A percentile compares a stretch with the other conserved stretches of the same genome.
Conservation (phyloP, 2,797 vertebrate species). For the Rhinogobio ventralis region DNA sequence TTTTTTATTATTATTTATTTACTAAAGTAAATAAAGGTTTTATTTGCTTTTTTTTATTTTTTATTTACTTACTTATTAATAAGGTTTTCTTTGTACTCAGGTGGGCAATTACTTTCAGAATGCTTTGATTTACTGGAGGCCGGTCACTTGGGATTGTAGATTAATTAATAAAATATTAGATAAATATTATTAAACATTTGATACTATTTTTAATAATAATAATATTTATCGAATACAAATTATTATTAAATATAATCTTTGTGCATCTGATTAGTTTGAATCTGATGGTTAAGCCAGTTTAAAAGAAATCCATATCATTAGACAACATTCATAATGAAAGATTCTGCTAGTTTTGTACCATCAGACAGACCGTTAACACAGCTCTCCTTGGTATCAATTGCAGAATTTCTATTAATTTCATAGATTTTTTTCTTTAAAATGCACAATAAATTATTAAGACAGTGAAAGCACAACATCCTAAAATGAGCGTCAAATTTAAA, state of each 20-base stretch:
- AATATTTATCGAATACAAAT: no score
- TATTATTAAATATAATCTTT: neutral
- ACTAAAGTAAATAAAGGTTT: no score
- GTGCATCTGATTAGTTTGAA: slow-evolving; percentile 10
- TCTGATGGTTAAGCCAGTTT: slow-evolving; percentile 41
- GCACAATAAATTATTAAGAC: slow-evolving; percentile 51
- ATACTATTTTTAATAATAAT: neutral
- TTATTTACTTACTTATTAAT: neutral
- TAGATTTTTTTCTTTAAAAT: slow-evolving; percentile 40
- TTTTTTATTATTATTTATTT: neutral
- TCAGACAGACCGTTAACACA: slow-evolving; percentile 3
- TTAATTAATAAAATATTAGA: neutral
- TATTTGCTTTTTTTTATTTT: no score
- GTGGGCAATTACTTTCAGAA: neutral
- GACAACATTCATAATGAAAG: slow-evolving; percentile 41
- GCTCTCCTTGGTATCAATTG: slow-evolving; percentile 22
- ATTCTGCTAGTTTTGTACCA: neutral
- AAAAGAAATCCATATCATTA: slow-evolving; percentile 38
- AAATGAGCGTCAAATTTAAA: slow-evolving; percentile 39
- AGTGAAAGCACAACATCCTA: slow-evolving; percentile 42
- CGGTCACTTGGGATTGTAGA: neutral
- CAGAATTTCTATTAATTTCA: slow-evolving; percentile 24
- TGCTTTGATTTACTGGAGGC: neutral
- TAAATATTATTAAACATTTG: neutral
- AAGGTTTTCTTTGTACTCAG: neutral